A percentile compares a stretch with the other conserved stretches of the same genome.
Conservation (phyloP, 2,113 vertebrate species). For the Cyprinus carpio region DNA sequence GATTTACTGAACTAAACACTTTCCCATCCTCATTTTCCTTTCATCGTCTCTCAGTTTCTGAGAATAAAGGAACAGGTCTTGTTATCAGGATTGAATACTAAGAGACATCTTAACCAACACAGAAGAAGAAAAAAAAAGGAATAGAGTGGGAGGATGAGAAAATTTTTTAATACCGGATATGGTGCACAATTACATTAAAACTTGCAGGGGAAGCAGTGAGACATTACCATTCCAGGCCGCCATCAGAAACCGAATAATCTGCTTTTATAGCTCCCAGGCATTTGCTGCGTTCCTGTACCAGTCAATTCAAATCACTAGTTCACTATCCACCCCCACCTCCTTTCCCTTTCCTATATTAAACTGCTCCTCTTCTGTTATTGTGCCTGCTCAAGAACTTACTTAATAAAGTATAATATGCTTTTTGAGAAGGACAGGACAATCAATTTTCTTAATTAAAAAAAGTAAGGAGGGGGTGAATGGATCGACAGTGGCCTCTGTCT, state of each 20-base stretch:
- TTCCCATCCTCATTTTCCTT: neutral
- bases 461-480: conserved; percentile 4
- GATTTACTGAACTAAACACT: conserved; percentile 20
- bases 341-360: conserved; percentile 32
- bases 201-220: conserved; percentile 26
- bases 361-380: conserved; percentile 41
- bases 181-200: conserved; percentile 45
- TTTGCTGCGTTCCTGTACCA: conserved; percentile 41
- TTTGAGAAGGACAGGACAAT: conserved; percentile 52
- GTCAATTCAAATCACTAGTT: conserved; percentile 53
- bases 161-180: conserved; percentile 34
- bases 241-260: conserved; percentile 47
- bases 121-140: neutral
- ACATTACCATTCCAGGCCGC: conserved; percentile 42
- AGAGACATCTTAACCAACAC: conserved; percentile 5
- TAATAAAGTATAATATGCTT: conserved; percentile 56
- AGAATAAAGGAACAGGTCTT: neutral
- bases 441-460: conserved; percentile 58
- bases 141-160: neutral
- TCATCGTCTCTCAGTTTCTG: neutral
- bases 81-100: neutral
- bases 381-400: conserved; percentile 52
- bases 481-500: conserved; percentile 25
- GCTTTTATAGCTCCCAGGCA: conserved; percentile 47
- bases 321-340: neutral